phyloP scores from a whole-genome alignment of 1,140 invertebrate genomes.

The Wiebesia pumilae region DNA sequence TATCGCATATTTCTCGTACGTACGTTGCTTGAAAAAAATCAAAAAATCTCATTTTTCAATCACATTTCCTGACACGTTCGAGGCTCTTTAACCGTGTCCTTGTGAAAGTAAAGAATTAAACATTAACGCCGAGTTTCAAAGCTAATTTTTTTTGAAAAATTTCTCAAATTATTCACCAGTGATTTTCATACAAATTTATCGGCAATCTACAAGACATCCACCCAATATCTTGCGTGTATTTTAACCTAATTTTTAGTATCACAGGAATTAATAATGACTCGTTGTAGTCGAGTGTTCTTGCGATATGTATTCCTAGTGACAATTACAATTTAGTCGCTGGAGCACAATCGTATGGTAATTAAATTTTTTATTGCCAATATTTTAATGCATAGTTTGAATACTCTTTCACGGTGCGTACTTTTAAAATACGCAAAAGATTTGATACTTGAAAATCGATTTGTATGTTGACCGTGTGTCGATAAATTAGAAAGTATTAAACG shows the following conservation, averaged over 20 bases:
- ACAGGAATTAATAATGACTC: not conserved
- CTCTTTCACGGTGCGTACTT: too few species aligned
- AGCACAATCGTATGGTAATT: too few species aligned
- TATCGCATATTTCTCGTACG: not conserved
- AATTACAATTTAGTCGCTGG: too few species aligned
- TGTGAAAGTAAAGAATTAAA: not conserved
- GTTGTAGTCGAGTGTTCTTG: too few species aligned
- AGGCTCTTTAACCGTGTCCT: not conserved
- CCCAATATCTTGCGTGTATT: too few species aligned
- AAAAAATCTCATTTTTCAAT: not conserved
- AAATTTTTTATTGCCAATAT: too few species aligned
- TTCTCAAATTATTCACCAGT: not conserved
- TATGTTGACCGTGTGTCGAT: too few species aligned
- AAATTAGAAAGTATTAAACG: too few species aligned
- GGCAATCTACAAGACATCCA: not conserved
- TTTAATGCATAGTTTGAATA: too few species aligned
- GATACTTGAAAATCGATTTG: too few species aligned
- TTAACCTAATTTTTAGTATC: not conserved
- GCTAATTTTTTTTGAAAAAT: not conserved
- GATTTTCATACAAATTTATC: not conserved
- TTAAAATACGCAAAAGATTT: too few species aligned
- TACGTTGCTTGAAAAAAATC: not conserved
- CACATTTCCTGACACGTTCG: not conserved
- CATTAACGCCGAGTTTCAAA: not conserved
- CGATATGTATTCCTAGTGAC: too few species aligned